These are phyloP conservation scores for Eulithis prunata DNA, from an alignment of 2,888 invertebrate species.

Conservation along the genomic window DNA sequence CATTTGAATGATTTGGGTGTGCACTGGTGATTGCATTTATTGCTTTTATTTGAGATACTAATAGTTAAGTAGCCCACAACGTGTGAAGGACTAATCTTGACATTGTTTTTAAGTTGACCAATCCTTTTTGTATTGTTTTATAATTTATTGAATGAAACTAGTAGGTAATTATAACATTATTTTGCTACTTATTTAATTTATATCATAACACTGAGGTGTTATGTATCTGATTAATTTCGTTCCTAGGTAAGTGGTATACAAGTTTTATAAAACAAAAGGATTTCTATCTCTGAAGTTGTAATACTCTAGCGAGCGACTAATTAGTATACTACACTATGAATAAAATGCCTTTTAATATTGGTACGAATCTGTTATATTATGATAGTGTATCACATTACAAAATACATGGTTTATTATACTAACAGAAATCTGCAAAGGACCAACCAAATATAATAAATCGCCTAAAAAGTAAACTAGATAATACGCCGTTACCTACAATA, in stretches of 20 bases:
- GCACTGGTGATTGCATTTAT: slow-evolving; percentile 46
- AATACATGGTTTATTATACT: slow-evolving; percentile 63
- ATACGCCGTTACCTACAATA: slow-evolving; percentile 58
- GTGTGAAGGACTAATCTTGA: no score
- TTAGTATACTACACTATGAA: slow-evolving; percentile 3
- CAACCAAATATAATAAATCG: slow-evolving; percentile 59
- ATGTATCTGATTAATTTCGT: no score
- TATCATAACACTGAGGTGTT: no score
- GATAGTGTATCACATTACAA: slow-evolving; percentile 70
- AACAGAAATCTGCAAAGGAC: slow-evolving; percentile 60
- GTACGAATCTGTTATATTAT: slow-evolving; percentile 68
- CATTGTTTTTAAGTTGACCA: no score
- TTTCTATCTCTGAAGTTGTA: background rate
- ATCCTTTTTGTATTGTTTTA: background rate
- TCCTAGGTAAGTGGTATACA: no score
- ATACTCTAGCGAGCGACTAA: background rate
- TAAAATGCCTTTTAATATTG: slow-evolving; percentile 45
- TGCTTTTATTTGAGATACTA: slow-evolving; percentile 4
- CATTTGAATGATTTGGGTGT: slow-evolving; percentile 72
- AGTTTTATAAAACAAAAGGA: no score
- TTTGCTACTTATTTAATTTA: background rate
- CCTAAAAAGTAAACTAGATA: slow-evolving; percentile 62
- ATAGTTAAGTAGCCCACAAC: background rate
- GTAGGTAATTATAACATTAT: no score
- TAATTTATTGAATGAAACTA: background rate